These are phyloP conservation scores for Drosophila pseudoananassae DNA, from an alignment of 1,140 invertebrate species.

Conservation along the genomic window DNA sequence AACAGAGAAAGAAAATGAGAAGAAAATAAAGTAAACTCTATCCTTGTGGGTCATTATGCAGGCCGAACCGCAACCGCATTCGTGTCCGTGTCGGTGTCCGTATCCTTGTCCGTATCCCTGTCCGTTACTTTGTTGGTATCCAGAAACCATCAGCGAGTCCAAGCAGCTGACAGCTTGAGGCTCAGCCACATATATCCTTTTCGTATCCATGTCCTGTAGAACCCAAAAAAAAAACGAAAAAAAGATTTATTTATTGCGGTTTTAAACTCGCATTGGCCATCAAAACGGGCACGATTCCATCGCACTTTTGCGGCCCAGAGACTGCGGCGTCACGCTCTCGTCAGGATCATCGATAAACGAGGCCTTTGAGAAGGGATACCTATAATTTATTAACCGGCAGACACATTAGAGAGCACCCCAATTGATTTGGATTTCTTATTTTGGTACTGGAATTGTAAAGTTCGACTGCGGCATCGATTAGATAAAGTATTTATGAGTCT, in stretches of 20 bases:
- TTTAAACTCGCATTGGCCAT: conserved; percentile 48
- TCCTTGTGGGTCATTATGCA: conserved; percentile 77
- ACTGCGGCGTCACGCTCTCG: conserved; percentile 45
- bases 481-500: neutral
- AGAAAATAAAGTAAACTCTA: conserved; percentile 46
- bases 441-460: neutral
- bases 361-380: conserved; percentile 11
- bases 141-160: conserved; percentile 34
- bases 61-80: conserved; percentile 44
- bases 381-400: conserved; percentile 30
- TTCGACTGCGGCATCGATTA: neutral
- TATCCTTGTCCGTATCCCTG: too few relatives aligned
- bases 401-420: conserved; percentile 1
- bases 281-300: conserved; percentile 43
- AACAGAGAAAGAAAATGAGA: conserved; percentile 8
- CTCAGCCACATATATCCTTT: neutral
- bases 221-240: conserved; percentile 7
- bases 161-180: conserved; percentile 35
- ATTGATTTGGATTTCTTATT: conserved; percentile 30
- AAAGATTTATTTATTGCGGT: conserved; percentile 81
- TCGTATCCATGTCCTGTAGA: conserved; percentile 50
- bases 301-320: conserved; percentile 10
- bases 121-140: conserved; percentile 4
- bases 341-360: conserved; percentile 31
- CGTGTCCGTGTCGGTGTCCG: conserved; percentile 12